Evolutionary conservation across 2,113 vertebrate species (phyloP), one percentile per base, ranked within the genome.

Genomic region (Xiphorhynchus elegans): DNA sequence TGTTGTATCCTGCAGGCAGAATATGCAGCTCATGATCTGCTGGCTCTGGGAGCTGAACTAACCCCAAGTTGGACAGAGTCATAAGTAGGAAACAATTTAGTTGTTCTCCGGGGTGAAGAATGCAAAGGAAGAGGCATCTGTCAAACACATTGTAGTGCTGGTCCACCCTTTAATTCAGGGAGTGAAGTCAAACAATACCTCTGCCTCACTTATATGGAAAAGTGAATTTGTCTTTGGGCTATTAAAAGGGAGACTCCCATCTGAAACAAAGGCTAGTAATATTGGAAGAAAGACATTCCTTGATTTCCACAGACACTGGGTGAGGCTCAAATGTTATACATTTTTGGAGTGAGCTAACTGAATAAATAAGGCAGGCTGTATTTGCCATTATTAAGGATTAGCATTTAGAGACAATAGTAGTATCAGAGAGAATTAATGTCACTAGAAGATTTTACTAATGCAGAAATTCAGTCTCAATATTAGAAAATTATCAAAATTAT

Each of bases 101-200:
- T 87, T 95, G 26, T 70, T 94, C 93, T 92, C 90, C 84, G 52
- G 72, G 67, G 89, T 89, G 47, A 94, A 89, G 63, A 77, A 90
- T 74, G 84, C 86, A 84, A 91, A 94, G 64, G 46, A 93, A 95
- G 67, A 73, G 53, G 26, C 84, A 69, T 76, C 50, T 66, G 70
- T 63, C 77, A 66, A 90, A 81, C n/a, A 49, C 49, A 64, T 2
- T 75, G 67, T 63, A 84, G 42, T 35, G 50, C 56, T 85, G 79
- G 86, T 52, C 64, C 81, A 39, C 81, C 86, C 88, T 79, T 64
- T 75, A 80, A 44, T 75, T 75, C 8, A 13, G 35, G 63, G 78
- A 96, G 50, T 64, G 79, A 62, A 91, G 68, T 91, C n/a, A 95
- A 95, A 96, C 35, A 80, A 64, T 93, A 86, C 66, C 73, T 93